These are phyloP conservation scores for Caloenas nicobarica DNA, from an alignment of 2,113 vertebrate species.

Conservation along the genomic window DNA sequence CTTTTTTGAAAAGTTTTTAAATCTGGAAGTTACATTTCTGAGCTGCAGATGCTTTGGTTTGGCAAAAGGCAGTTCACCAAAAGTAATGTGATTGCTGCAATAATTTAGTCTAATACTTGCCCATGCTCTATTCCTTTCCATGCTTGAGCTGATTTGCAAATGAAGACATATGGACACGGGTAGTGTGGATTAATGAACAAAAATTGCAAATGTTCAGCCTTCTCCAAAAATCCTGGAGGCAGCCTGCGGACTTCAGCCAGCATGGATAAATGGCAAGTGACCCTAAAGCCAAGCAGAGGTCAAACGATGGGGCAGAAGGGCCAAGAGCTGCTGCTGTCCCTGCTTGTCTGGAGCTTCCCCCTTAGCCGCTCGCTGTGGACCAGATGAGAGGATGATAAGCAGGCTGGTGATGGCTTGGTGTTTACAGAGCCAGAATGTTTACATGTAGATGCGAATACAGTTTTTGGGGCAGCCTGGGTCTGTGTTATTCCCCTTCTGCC, in stretches of 20 bases:
- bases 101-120: conserved; percentile 1
- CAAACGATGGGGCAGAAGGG: neutral
- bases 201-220: neutral
- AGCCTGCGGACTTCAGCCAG: neutral
- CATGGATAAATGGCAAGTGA: neutral
- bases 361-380: neutral
- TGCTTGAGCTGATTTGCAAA: conserved; percentile 24
- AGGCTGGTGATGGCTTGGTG: conserved; percentile 9
- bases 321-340: neutral
- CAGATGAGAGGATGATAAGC: neutral
- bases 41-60: conserved; percentile 15
- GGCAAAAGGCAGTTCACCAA: neutral
- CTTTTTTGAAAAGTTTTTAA: neutral
- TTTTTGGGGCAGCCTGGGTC: neutral
- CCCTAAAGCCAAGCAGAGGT: neutral
- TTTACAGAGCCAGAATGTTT: conserved; percentile 17
- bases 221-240: neutral
- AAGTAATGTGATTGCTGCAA: neutral
- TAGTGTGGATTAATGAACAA: neutral
- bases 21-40: neutral
- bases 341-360: neutral
- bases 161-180: conserved; percentile 1
- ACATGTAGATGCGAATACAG: neutral
- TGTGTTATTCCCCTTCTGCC: neutral
- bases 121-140: neutral